These are phyloP conservation scores for Diploptera punctata DNA, from an alignment of 2,888 invertebrate species.

Conservation along the genomic window DNA sequence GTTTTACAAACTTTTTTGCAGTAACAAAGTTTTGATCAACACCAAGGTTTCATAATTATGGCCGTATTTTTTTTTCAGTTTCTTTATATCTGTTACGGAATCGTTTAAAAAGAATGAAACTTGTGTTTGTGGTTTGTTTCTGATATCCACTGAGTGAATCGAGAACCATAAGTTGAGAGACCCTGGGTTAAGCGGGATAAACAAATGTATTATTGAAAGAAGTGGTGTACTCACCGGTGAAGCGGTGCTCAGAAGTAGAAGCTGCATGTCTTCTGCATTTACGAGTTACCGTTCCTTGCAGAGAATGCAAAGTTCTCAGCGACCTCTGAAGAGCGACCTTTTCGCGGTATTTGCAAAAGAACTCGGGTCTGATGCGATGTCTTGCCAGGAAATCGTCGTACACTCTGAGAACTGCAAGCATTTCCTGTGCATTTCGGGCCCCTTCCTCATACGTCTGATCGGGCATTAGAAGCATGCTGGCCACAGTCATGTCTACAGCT, in stretches of 20 bases:
- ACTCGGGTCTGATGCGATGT: constrained; percentile 75
- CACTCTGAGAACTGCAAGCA: constrained; percentile 60
- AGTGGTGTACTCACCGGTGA: constrained; percentile 24
- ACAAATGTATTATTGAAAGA: not conserved
- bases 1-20: too few relatives aligned
- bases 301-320: constrained; percentile 50
- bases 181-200: too few relatives aligned
- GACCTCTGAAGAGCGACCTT: constrained; percentile 58
- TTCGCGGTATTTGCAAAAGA: constrained; percentile 75
- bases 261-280: not conserved
- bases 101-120: too few relatives aligned
- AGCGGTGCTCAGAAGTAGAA: constrained; percentile 27
- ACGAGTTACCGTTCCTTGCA: not conserved
- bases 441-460: constrained; percentile 80
- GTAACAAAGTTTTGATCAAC: too few relatives aligned
- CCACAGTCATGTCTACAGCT: constrained; percentile 31
- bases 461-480: constrained; percentile 69
- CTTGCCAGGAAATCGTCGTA: constrained; percentile 68
- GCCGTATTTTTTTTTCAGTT: too few relatives aligned
- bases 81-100: too few relatives aligned
- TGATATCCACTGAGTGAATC: too few relatives aligned
- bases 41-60: too few relatives aligned
- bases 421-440: constrained; percentile 51
- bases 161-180: too few relatives aligned
- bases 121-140: too few relatives aligned